Evolutionary conservation across 2,888 invertebrate species (phyloP).

Genomic region (Galerucella calmariensis): DNA sequence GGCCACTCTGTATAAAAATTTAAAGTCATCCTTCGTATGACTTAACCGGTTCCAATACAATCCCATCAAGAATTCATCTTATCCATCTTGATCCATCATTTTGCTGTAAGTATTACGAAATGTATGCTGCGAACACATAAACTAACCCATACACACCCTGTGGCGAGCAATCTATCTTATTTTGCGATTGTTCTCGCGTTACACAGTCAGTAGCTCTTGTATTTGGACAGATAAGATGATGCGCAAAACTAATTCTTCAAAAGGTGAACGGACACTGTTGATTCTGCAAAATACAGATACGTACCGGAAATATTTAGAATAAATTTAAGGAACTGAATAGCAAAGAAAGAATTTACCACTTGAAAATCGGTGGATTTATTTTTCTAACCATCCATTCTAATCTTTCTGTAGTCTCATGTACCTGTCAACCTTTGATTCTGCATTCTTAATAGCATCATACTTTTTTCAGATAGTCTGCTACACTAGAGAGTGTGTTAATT

Average conservation of each 20-base stretch:
- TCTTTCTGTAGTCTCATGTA: too few relatives aligned
- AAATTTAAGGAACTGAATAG: not conserved
- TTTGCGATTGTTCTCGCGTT: constrained; percentile 33
- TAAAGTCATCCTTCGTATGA: not conserved
- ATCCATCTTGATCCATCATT: constrained; percentile 29
- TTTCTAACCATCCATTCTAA: too few relatives aligned
- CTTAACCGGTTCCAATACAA: not conserved
- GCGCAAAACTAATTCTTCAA: constrained; percentile 34
- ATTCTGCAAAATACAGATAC: constrained; percentile 16
- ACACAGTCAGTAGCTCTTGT: constrained; percentile 47
- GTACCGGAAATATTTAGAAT: not conserved
- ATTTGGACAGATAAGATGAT: constrained; percentile 51
- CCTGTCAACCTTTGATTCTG: too few relatives aligned
- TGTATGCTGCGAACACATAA: constrained; percentile 7
- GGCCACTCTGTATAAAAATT: not conserved
- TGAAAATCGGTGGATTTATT: too few relatives aligned
- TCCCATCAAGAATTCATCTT: constrained; percentile 10
- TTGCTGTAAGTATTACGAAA: constrained; percentile 24
- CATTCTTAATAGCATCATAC: too few relatives aligned
- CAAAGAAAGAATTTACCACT: too few relatives aligned
- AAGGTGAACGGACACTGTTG: constrained; percentile 36
- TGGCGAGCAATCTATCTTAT: constrained; percentile 30
- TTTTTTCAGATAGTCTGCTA: too few relatives aligned
- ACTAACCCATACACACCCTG: constrained; percentile 23
- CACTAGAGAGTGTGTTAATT: too few relatives aligned